Conservation (phyloP, 2,888 invertebrate genomes). For the Pheosia tremula region DNA sequence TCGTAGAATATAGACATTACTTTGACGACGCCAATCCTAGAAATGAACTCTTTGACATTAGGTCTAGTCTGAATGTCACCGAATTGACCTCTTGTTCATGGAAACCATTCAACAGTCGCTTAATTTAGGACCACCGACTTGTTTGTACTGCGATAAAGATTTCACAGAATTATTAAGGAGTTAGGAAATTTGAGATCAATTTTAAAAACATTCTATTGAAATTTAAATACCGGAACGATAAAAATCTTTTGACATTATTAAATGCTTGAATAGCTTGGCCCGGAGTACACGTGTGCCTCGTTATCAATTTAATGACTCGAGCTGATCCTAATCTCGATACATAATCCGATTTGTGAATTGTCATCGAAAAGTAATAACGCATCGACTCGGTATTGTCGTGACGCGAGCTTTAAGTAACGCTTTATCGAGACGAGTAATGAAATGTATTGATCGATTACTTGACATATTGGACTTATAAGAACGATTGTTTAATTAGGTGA, state of each 20-base stretch:
- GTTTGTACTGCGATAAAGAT: too few relatives aligned
- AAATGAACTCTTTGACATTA: not conserved
- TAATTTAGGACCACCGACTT: not conserved
- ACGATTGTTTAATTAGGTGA: not conserved
- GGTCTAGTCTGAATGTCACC: not conserved
- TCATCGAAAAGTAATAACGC: constrained; percentile 41
- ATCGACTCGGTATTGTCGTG: constrained; percentile 33
- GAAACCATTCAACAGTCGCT: not conserved
- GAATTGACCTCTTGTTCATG: not conserved
- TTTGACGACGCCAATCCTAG: not conserved
- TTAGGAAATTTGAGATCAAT: too few relatives aligned
- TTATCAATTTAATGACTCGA: constrained; percentile 45
- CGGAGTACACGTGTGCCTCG: constrained; percentile 25
- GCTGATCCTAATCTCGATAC: constrained; percentile 42
- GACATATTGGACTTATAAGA: not conserved
- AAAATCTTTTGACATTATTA: constrained; percentile 3
- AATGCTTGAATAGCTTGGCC: not conserved
- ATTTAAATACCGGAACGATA: not conserved
- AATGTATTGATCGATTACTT: constrained; percentile 3
- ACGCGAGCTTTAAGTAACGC: constrained; percentile 21
- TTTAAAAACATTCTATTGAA: too few relatives aligned
- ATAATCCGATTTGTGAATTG: constrained; percentile 46
- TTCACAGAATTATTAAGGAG: too few relatives aligned
- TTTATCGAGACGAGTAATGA: constrained; percentile 4
- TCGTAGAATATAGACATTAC: not conserved